phyloP scores from a whole-genome alignment of 92 coral and sea anemone species.

The Epizoanthus stellaris region DNA sequence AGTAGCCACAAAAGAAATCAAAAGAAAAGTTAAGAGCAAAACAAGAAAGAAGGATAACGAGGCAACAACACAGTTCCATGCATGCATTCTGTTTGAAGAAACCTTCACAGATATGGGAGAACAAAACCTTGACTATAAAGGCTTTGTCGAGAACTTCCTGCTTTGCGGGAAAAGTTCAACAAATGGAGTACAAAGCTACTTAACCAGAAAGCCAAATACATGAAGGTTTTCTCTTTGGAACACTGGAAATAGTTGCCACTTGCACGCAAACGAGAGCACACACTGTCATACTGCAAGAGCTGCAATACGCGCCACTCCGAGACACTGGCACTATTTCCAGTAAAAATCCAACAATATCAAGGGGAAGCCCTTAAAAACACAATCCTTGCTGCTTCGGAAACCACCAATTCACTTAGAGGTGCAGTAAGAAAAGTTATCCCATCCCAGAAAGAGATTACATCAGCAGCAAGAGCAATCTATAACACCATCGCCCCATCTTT shows the following conservation, averaged over 20 bases:
- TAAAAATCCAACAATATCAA: slow-evolving; percentile 9
- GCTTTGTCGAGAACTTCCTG: neutral
- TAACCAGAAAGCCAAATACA: slow-evolving; percentile 3
- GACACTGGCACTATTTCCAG: slow-evolving; percentile 34
- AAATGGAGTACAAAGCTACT: slow-evolving; percentile 4
- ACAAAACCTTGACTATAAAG: neutral
- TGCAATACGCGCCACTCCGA: slow-evolving; percentile 15
- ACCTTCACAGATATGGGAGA: neutral
- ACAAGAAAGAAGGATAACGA: slow-evolving; percentile 9
- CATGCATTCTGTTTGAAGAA: neutral
- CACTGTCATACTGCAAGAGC: slow-evolving; percentile 29
- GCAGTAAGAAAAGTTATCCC: slow-evolving; percentile 15
- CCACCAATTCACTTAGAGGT: neutral
- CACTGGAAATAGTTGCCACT: slow-evolving; percentile 30
- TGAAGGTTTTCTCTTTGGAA: slow-evolving; percentile 32
- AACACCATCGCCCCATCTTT: slow-evolving; percentile 30
- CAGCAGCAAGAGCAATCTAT: slow-evolving; percentile 23
- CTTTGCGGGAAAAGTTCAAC: neutral
- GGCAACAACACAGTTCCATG: slow-evolving; percentile 17
- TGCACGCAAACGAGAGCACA: slow-evolving; percentile 28
- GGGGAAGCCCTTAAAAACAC: slow-evolving; percentile 35
- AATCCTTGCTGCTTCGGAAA: slow-evolving; percentile 34
- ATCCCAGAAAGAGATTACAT: slow-evolving; percentile 18
- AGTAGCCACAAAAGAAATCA: slow-evolving; percentile 5
- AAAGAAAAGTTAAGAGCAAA: neutral